phyloP scores from a whole-genome alignment of 2,113 vertebrate species.

The Mus spicilegus region DNA sequence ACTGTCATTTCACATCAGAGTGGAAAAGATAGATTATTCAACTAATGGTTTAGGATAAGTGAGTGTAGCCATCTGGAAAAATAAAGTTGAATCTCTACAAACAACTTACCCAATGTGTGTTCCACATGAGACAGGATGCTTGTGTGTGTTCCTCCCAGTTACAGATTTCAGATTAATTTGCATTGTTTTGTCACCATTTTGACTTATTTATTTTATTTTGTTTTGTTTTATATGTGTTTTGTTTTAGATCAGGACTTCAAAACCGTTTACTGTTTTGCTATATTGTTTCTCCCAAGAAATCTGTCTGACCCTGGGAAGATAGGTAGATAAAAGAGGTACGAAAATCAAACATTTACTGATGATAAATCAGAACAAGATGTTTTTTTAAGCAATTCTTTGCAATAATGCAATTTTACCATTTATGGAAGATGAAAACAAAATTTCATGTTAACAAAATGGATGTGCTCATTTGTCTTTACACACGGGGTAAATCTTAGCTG shows the following conservation, averaged over 20 bases:
- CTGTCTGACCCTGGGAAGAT: neutral
- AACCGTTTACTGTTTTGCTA: neutral
- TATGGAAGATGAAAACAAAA: neutral
- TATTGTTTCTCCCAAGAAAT: neutral
- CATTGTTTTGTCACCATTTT: neutral
- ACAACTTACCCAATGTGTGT: neutral
- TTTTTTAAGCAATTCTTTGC: neutral
- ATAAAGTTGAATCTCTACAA: neutral
- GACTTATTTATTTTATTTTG: neutral
- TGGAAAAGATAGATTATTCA: slow-evolving; percentile 30
- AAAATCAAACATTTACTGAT: neutral
- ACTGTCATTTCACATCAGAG: neutral
- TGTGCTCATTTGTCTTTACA: neutral
- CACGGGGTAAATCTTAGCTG: neutral
- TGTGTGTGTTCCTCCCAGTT: neutral
- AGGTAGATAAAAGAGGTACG: neutral
- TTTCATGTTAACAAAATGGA: neutral
- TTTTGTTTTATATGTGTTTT: neutral
- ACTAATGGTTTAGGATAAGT: slow-evolving; percentile 7
- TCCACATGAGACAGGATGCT: neutral
- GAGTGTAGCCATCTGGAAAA: neutral
- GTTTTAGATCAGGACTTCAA: neutral
- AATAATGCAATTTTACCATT: neutral
- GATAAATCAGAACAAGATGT: neutral
- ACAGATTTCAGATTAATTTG: slow-evolving; percentile 16